A percentile compares a stretch with the other conserved stretches of the same genome.
phyloP scores from a whole-genome alignment of 2,797 vertebrate species.

The Hipposideros larvatus region DNA sequence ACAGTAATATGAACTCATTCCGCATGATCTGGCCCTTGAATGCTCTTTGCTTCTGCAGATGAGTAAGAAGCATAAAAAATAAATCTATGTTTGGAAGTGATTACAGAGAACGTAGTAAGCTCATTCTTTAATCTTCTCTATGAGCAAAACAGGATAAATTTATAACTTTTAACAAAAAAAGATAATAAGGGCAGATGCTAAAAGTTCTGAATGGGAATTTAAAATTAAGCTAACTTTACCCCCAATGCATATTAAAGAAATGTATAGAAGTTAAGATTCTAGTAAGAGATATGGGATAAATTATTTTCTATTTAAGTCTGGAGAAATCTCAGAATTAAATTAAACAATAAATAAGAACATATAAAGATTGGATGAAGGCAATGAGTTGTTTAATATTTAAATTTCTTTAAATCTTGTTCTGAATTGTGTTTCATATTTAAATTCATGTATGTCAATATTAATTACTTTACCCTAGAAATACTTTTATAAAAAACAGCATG shows the following conservation, averaged over 20 bases:
- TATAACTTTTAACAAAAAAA: not conserved
- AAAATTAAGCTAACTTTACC: conserved; percentile 53
- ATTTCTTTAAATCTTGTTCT: conserved; percentile 46
- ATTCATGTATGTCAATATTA: not conserved
- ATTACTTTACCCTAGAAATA: conserved; percentile 34
- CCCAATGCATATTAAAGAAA: not conserved
- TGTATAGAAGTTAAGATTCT: not conserved
- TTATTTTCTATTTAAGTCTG: conserved; percentile 1
- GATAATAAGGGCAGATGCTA: not conserved
- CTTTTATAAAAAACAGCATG: not conserved
- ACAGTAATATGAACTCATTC: not conserved
- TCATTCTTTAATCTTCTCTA: not conserved
- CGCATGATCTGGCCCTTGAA: not conserved
- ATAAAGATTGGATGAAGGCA: conserved; percentile 4
- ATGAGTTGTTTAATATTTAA: not conserved
- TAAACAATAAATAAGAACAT: conserved; percentile 34
- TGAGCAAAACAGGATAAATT: not conserved
- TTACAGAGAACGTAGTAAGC: not conserved
- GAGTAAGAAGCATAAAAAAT: not conserved
- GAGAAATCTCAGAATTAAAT: conserved; percentile 47
- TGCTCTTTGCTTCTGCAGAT: not conserved
- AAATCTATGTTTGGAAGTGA: not conserved
- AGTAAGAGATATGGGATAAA: not conserved
- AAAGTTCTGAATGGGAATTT: conserved; percentile 47
- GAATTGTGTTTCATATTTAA: conserved; percentile 39